phyloP scores from a whole-genome alignment of 23 tunicate species.

The Trididemnum miniatum region DNA sequence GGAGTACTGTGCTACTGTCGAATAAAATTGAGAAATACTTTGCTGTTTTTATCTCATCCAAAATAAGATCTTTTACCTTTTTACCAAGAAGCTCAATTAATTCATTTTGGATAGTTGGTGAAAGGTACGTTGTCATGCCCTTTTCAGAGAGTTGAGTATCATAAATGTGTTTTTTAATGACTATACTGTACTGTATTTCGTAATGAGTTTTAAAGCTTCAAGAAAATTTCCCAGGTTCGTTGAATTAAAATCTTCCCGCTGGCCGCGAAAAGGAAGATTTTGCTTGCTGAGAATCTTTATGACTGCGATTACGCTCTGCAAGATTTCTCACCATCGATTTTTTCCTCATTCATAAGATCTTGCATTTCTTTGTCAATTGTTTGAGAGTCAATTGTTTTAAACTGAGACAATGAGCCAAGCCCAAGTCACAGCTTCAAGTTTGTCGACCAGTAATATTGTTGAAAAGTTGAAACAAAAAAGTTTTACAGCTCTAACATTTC shows the following conservation, averaged over 20 bases:
- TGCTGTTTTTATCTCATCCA: constrained; percentile 33
- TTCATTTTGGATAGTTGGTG: constrained; percentile 34
- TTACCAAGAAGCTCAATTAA: constrained; percentile 35
- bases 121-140: constrained; percentile 42
- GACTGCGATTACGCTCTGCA: constrained; percentile 40
- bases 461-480: too few species aligned
- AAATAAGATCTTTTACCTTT: constrained; percentile 33
- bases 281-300: constrained; percentile 48
- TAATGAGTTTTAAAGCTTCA: constrained; percentile 47
- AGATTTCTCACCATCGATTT: constrained; percentile 29
- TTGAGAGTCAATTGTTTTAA: too few species aligned
- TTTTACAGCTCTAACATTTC: too few species aligned
- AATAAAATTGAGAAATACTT: constrained; percentile 28
- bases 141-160: constrained; percentile 17
- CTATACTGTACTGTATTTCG: constrained; percentile 40
- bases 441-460: too few species aligned
- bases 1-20: too few species aligned
- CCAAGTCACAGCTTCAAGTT: too few species aligned
- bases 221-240: constrained; percentile 49
- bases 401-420: too few species aligned
- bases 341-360: constrained; percentile 18
- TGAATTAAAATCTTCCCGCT: constrained; percentile 39
- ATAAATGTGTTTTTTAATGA: constrained; percentile 34
- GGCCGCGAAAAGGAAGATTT: constrained; percentile 36
- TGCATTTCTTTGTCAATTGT: constrained; percentile 38